phyloP scores from a whole-genome alignment of 2,113 vertebrate species.

The Pangasianodon hypophthalmus region DNA sequence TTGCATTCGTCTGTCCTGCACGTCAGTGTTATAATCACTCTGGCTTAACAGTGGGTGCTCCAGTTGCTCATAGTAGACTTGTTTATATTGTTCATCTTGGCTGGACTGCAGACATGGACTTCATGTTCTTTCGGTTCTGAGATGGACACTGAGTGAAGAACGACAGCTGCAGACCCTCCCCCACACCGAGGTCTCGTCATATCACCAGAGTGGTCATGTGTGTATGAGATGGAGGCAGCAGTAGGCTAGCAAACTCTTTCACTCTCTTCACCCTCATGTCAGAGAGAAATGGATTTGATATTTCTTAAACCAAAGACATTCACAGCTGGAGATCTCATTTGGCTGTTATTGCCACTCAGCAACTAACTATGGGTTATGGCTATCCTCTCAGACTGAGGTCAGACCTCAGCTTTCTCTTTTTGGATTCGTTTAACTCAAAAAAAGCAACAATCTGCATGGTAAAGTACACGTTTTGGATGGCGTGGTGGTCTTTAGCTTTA shows the following conservation, averaged over 20 bases:
- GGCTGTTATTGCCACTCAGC: neutral
- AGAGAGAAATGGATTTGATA: neutral
- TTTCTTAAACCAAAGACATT: neutral
- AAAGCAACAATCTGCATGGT: neutral
- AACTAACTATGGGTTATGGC: neutral
- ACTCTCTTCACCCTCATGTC: neutral
- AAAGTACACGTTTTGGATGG: neutral
- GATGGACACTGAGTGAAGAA: slow-evolving; percentile 25
- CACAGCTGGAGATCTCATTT: neutral
- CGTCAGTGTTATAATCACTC: slow-evolving; percentile 31
- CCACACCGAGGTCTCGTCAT: slow-evolving; percentile 46
- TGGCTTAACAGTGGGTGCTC: slow-evolving; percentile 27
- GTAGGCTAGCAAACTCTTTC: neutral
- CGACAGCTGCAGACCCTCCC: slow-evolving; percentile 66
- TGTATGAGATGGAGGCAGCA: neutral
- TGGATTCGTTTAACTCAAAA: neutral
- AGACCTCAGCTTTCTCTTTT: neutral
- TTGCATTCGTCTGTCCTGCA: slow-evolving; percentile 32
- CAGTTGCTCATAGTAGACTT: neutral
- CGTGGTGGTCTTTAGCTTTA: neutral
- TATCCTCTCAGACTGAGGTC: neutral
- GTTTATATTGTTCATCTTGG: slow-evolving; percentile 48
- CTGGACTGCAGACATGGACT: slow-evolving; percentile 17
- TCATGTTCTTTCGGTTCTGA: slow-evolving; percentile 57
- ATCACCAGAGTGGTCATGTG: slow-evolving; percentile 28